A percentile compares a stretch with the other conserved stretches of the same genome.
Conservation (phyloP, 2,113 vertebrate genomes). For the Cacatua alba region DNA sequence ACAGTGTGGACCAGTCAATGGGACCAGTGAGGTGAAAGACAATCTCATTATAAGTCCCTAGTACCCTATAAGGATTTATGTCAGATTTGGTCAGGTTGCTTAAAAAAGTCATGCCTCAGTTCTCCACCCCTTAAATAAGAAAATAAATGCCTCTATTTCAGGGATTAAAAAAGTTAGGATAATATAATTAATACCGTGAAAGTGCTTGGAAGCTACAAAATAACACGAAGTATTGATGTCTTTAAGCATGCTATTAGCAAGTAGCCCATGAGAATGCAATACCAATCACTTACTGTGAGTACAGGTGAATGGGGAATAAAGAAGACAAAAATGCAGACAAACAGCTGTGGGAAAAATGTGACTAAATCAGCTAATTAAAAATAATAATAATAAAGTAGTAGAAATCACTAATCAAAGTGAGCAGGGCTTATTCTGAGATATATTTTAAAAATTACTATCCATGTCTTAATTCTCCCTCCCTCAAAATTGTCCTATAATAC, state of each 20-base stretch:
- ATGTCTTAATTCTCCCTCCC: neutral
- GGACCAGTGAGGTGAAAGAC: slow-evolving; percentile 16
- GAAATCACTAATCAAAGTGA: neutral
- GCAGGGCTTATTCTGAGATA: neutral
- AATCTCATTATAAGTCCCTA: neutral
- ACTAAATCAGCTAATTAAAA: neutral
- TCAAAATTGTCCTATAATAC: neutral
- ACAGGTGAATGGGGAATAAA: neutral
- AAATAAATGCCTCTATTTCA: slow-evolving; percentile 3
- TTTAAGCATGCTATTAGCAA: neutral
- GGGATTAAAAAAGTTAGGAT: neutral
- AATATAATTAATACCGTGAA: neutral
- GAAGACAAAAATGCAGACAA: neutral
- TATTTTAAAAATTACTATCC: neutral
- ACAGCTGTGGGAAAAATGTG: neutral
- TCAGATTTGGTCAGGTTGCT: slow-evolving; percentile 9
- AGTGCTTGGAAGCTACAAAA: neutral
- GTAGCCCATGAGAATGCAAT: neutral
- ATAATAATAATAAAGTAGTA: neutral
- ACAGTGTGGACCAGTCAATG: neutral
- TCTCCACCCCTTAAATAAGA: neutral
- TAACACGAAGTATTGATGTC: neutral
- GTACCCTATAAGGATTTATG: neutral
- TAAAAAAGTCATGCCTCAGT: slow-evolving; percentile 12
- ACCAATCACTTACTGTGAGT: neutral